Evolutionary conservation across 2,113 vertebrate species (phyloP).

Genomic region (human): DNA sequence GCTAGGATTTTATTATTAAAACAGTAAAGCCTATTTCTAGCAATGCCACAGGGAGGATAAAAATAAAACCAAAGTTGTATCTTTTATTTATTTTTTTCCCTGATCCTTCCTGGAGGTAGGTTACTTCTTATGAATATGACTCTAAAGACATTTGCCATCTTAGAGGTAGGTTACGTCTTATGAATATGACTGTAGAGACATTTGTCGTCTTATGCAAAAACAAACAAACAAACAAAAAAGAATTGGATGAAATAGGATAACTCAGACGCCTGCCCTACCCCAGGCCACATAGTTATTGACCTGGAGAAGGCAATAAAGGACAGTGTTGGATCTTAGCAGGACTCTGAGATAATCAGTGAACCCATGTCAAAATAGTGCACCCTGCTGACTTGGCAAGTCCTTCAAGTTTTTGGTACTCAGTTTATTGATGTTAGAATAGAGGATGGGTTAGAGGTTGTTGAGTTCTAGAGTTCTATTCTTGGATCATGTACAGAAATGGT

Average conservation of each 20-base stretch:
- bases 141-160: neutral
- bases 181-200: neutral
- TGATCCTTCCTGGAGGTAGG: neutral
- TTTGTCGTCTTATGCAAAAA: neutral
- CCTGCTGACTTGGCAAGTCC: neutral
- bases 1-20: neutral
- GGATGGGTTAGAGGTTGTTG: neutral
- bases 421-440: neutral
- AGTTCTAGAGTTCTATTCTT: neutral
- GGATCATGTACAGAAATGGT: neutral
- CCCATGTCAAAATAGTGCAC: neutral
- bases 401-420: neutral
- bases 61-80: neutral
- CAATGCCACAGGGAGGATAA: neutral
- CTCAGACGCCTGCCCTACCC: neutral
- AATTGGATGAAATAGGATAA: neutral
- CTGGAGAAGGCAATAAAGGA: neutral
- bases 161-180: neutral
- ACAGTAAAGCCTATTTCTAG: neutral
- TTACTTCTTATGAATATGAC: neutral
- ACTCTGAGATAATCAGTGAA: neutral
- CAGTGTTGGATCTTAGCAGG: neutral
- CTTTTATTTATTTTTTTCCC: neutral
- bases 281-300: neutral
- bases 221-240: neutral